Evolutionary conservation across 2,888 invertebrate species (phyloP).

Genomic region (Oxyscelio sp.): DNA sequence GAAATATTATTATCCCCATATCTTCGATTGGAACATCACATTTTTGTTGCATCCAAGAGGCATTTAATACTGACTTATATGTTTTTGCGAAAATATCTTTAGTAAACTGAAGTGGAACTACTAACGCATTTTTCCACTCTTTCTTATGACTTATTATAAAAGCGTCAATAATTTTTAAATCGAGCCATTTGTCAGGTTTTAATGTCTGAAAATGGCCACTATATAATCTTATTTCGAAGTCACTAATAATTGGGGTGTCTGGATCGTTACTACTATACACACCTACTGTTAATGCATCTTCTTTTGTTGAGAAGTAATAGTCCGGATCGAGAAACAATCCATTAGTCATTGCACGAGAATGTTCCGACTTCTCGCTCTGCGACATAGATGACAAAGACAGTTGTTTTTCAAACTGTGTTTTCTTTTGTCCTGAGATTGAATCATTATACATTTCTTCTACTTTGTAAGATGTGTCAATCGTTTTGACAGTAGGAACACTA

Average conservation of each 20-base stretch:
- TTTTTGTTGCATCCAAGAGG: neutral
- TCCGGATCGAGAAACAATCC: slow-evolving; percentile 4
- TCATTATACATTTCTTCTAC: too few relatives aligned
- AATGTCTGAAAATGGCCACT: neutral
- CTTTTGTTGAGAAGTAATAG: neutral
- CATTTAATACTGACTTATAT: neutral
- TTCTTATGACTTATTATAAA: neutral
- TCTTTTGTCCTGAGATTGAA: too few relatives aligned
- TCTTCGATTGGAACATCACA: neutral
- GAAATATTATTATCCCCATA: slow-evolving; percentile 22
- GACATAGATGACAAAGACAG: neutral
- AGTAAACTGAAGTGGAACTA: neutral
- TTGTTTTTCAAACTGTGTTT: too few relatives aligned
- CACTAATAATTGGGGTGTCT: neutral
- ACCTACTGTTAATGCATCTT: neutral
- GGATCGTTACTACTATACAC: neutral
- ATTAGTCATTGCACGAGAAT: slow-evolving; percentile 6
- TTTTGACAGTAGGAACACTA: too few relatives aligned
- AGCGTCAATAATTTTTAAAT: slow-evolving; percentile 5
- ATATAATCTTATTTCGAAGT: neutral
- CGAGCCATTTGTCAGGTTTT: neutral
- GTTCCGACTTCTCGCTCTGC: slow-evolving; percentile 23
- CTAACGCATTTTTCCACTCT: neutral
- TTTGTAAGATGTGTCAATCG: too few relatives aligned
- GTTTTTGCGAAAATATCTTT: neutral